Evolutionary conservation across 2,113 vertebrate species (phyloP).

Genomic region (Syngnathus scovelli): DNA sequence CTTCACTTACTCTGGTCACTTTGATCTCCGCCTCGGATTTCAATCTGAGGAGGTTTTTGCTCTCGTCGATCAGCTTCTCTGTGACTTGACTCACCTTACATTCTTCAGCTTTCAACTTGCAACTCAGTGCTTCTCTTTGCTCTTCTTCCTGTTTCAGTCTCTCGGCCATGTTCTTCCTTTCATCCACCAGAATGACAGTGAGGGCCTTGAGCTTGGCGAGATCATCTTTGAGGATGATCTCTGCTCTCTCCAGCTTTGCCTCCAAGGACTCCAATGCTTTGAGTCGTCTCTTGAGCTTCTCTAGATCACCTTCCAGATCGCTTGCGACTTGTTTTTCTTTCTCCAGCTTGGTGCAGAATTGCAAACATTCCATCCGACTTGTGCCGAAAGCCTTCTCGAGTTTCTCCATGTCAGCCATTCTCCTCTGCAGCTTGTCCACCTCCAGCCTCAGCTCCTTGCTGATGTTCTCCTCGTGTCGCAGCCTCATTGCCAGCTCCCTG

Average conservation of each 20-base stretch:
- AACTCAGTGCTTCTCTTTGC: slow-evolving; percentile 79
- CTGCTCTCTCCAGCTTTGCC: slow-evolving; percentile 78
- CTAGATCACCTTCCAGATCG: slow-evolving; percentile 81
- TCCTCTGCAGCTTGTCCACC: slow-evolving; percentile 89
- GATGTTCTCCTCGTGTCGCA: slow-evolving; percentile 84
- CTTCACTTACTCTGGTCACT: slow-evolving; percentile 74
- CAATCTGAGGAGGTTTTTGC: slow-evolving; percentile 87
- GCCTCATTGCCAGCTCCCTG: slow-evolving; percentile 81
- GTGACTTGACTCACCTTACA: slow-evolving; percentile 90
- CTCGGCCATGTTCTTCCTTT: slow-evolving; percentile 86
- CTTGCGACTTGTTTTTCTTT: slow-evolving; percentile 82
- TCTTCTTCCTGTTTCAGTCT: slow-evolving; percentile 87
- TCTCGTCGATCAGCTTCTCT: slow-evolving; percentile 95
- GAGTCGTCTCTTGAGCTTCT: slow-evolving; percentile 77
- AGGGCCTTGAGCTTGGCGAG: slow-evolving; percentile 91
- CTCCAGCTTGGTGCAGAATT: slow-evolving; percentile 81
- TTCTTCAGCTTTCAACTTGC: slow-evolving; percentile 84
- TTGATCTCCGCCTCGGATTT: slow-evolving; percentile 91
- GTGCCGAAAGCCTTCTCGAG: slow-evolving; percentile 81
- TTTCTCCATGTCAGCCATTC: slow-evolving; percentile 87
- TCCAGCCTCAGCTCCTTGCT: slow-evolving; percentile 82
- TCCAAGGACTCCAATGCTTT: slow-evolving; percentile 84
- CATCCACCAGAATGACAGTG: slow-evolving; percentile 87
- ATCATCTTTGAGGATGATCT: slow-evolving; percentile 84
- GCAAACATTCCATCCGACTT: slow-evolving; percentile 81